These are phyloP conservation scores for Tachysurus vachellii DNA, from an alignment of 2,113 vertebrate genomes.

Conservation along the genomic window DNA sequence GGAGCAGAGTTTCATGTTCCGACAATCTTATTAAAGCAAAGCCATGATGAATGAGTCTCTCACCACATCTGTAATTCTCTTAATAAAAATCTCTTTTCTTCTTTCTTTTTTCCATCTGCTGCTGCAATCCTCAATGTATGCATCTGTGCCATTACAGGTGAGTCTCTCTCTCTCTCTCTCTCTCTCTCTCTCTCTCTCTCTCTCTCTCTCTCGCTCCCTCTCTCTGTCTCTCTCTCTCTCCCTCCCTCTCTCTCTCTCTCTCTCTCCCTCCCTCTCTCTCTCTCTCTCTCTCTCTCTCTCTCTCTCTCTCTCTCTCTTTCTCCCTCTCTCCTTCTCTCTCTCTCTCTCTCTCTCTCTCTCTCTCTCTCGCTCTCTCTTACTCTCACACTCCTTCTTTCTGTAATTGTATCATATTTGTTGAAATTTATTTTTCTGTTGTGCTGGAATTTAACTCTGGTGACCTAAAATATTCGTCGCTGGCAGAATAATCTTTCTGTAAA, in stretches of 20 bases:
- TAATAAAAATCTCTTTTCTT: neutral
- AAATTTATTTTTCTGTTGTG: neutral
- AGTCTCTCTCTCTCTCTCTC: constrained; percentile 23
- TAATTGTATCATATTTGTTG: too few relatives aligned
- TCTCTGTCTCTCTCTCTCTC: neutral
- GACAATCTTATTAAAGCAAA: constrained; percentile 32
- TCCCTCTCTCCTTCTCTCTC: constrained; percentile 9
- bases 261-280: neutral
- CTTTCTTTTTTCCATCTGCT: neutral
- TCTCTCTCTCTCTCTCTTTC: neutral
- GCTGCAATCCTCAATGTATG: constrained; percentile 3
- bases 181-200: neutral
- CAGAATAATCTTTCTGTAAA: neutral
- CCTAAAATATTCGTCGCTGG: neutral
- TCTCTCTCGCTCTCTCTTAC: neutral
- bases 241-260: neutral
- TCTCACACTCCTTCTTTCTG: neutral
- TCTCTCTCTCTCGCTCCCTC: constrained; percentile 3
- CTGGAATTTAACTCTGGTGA: neutral
- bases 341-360: constrained; percentile 19
- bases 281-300: neutral
- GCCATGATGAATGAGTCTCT: neutral
- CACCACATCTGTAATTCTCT: neutral
- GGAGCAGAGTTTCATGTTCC: neutral
- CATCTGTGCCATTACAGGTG: neutral